Conservation (phyloP, 2,113 vertebrate species). For the Pithys albifrons region DNA sequence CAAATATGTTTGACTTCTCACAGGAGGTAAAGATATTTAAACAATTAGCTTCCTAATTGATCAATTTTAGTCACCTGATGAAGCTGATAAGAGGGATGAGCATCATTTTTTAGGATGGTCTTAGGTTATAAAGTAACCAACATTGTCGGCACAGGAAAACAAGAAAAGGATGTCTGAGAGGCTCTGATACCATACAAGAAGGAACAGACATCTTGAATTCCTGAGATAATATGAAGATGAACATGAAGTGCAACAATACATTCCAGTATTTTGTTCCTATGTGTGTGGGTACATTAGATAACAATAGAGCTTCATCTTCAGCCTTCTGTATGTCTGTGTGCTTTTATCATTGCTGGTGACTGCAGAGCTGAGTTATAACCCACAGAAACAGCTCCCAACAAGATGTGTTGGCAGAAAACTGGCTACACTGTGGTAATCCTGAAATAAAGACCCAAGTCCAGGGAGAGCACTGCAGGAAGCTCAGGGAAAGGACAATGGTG, state of each 20-base stretch:
- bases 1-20: background rate
- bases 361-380: background rate
- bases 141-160: background rate
- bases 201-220: background rate
- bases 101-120: background rate
- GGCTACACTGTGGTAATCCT: background rate
- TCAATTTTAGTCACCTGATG: background rate
- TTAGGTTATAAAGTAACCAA: background rate
- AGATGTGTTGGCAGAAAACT: background rate
- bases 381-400: background rate
- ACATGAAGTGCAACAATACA: background rate
- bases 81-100: background rate
- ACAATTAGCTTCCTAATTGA: background rate
- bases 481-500: background rate
- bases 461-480: background rate
- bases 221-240: background rate
- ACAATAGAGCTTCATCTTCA: background rate
- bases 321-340: background rate
- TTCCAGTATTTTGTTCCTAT: background rate
- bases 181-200: accelerated
- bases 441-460: background rate
- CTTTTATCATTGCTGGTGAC: background rate
- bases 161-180: background rate
- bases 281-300: background rate
- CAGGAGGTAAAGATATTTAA: background rate